Evolutionary conservation across 2,888 invertebrate genomes (phyloP).

Genomic region (Phorcus lineatus): DNA sequence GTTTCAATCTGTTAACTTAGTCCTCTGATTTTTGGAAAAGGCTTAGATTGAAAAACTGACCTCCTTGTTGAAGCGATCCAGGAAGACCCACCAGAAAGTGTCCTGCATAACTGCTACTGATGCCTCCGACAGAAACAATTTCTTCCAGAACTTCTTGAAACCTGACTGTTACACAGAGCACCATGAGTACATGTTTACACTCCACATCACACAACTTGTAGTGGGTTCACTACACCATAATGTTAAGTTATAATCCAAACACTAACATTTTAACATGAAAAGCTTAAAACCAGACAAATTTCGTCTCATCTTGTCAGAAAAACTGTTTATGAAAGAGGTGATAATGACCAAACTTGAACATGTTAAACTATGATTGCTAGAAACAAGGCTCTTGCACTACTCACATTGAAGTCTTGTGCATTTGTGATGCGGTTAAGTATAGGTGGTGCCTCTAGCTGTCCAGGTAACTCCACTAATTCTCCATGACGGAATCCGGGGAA

Average conservation of each 20-base stretch:
- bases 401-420: conserved; percentile 73
- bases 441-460: conserved; percentile 72
- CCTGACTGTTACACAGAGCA: conserved; percentile 60
- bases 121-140: conserved; percentile 73
- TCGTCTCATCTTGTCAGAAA: too few relatives aligned
- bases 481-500: conserved; percentile 71
- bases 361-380: too few relatives aligned
- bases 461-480: conserved; percentile 71
- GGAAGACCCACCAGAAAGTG: conserved; percentile 74
- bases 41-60: conserved; percentile 28
- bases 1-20: too few relatives aligned
- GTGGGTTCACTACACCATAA: too few relatives aligned
- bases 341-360: too few relatives aligned
- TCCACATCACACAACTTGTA: neutral
- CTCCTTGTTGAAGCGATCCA: conserved; percentile 58
- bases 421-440: conserved; percentile 72
- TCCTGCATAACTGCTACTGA: conserved; percentile 74
- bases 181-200: neutral
- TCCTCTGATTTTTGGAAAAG: neutral
- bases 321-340: too few relatives aligned
- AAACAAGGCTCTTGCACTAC: conserved; percentile 30
- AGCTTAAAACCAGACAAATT: too few relatives aligned
- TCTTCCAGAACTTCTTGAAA: conserved; percentile 74
- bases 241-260: too few relatives aligned
- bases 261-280: too few relatives aligned